These are phyloP conservation scores for Drosophila anomalata DNA, from an alignment of 2,888 invertebrate genomes.

Conservation along the genomic window DNA sequence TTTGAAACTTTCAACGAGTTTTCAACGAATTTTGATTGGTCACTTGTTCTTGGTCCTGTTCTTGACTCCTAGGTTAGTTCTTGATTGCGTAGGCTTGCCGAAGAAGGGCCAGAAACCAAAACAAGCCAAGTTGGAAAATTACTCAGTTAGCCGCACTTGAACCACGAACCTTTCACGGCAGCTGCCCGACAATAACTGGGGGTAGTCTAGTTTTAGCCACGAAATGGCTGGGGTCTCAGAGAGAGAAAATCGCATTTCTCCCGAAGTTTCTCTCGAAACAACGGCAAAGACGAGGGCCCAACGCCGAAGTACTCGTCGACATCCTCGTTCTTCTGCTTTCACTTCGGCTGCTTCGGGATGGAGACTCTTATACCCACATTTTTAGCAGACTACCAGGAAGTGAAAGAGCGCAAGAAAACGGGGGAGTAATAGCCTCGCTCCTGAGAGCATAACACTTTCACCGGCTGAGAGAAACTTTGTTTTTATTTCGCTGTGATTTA, in stretches of 20 bases:
- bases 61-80: no score
- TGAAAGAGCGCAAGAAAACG: neutral
- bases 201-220: no score
- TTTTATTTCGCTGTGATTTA: constrained; percentile 50
- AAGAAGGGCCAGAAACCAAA: constrained; percentile 57
- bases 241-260: no score
- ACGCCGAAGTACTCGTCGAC: neutral
- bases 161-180: constrained; percentile 74
- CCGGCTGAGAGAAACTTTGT: constrained; percentile 13
- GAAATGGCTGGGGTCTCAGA: no score
- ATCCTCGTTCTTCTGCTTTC: constrained; percentile 19
- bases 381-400: neutral
- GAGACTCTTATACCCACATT: constrained; percentile 59
- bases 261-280: no score
- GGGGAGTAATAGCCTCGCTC: no score
- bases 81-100: no score
- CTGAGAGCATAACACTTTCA: constrained; percentile 5
- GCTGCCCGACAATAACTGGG: constrained; percentile 74
- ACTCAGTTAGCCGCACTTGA: constrained; percentile 76
- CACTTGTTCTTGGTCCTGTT: no score
- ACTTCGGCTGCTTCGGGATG: constrained; percentile 13
- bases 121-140: constrained; percentile 53
- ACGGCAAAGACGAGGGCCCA: no score
- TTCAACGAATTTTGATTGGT: no score
- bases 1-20: no score